These are phyloP conservation scores for Drosophila lacicola DNA, from an alignment of 2,888 invertebrate genomes.

Conservation along the genomic window DNA sequence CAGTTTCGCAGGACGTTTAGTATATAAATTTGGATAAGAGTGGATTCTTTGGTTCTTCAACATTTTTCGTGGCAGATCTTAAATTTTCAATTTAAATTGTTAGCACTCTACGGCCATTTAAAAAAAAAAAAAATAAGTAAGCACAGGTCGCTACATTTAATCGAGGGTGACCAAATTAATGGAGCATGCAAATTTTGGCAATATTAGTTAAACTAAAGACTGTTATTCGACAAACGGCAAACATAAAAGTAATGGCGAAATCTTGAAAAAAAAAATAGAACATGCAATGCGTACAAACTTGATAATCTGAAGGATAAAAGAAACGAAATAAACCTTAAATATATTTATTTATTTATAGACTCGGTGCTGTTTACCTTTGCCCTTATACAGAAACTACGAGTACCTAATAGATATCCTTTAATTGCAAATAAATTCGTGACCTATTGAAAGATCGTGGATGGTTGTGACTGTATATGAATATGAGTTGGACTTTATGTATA, in stretches of 20 bases:
- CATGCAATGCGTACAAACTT: slow-evolving; percentile 30
- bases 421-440: slow-evolving; percentile 6
- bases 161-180: slow-evolving; percentile 14
- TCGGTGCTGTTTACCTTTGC: slow-evolving; percentile 23
- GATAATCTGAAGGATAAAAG: slow-evolving; percentile 8
- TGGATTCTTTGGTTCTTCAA: slow-evolving; percentile 18
- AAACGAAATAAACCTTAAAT: slow-evolving; percentile 6
- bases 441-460: slow-evolving; percentile 21
- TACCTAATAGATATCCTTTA: slow-evolving; percentile 5
- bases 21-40: slow-evolving; percentile 21
- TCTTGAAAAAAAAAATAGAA: slow-evolving; percentile 10
- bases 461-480: slow-evolving; percentile 37
- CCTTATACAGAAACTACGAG: neutral
- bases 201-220: slow-evolving; percentile 15
- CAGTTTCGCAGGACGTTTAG: slow-evolving; percentile 37
- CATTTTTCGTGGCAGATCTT: neutral
- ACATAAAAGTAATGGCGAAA: slow-evolving; percentile 10
- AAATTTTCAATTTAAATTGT: slow-evolving; percentile 76
- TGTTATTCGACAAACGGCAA: slow-evolving; percentile 15
- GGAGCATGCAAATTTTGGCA: slow-evolving; percentile 32
- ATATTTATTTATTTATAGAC: slow-evolving; percentile 5
- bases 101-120: slow-evolving; percentile 52
- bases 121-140: slow-evolving; percentile 44
- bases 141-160: slow-evolving; percentile 18
- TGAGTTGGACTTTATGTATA: slow-evolving; percentile 34